phyloP scores from a whole-genome alignment of 2,888 invertebrate species.

The Petrolisthes cinctipes region DNA sequence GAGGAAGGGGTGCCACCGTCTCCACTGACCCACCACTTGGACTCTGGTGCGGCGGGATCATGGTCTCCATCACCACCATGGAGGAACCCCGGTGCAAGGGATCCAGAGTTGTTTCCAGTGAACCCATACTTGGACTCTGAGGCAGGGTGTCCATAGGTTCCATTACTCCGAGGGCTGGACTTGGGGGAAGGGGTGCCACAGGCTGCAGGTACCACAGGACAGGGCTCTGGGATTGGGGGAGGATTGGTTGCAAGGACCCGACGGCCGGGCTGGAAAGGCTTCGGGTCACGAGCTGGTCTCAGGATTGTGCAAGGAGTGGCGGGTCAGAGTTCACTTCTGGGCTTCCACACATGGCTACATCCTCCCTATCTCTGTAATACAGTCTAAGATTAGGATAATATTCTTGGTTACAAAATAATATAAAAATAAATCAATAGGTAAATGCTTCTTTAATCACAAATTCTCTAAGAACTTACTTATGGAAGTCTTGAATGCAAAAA shows the following conservation, averaged over 20 bases:
- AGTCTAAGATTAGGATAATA: neutral
- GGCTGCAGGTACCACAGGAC: conserved; percentile 21
- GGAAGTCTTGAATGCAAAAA: neutral
- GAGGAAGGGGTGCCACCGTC: neutral
- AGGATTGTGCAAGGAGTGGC: conserved; percentile 50
- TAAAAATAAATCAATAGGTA: too few relatives aligned
- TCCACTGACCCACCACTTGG: neutral
- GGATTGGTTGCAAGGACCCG: neutral
- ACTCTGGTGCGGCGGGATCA: neutral
- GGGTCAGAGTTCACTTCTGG: conserved; percentile 50
- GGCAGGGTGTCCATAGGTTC: neutral
- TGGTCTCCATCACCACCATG: neutral
- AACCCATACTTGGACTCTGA: neutral
- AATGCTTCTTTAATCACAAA: too few relatives aligned
- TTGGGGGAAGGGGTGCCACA: conserved; percentile 14
- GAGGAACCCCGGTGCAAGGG: too few relatives aligned
- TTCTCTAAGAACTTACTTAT: neutral
- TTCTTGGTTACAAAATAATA: too few relatives aligned
- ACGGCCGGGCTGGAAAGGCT: neutral
- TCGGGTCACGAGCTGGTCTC: conserved; percentile 36
- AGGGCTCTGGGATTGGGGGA: conserved; percentile 17
- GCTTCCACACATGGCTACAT: conserved; percentile 45
- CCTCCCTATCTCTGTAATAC: conserved; percentile 50
- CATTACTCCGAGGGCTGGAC: neutral
- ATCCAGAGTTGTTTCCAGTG: neutral